Evolutionary conservation across 2,797 vertebrate genomes (phyloP).

Genomic region (Cichlasoma orientale): DNA sequence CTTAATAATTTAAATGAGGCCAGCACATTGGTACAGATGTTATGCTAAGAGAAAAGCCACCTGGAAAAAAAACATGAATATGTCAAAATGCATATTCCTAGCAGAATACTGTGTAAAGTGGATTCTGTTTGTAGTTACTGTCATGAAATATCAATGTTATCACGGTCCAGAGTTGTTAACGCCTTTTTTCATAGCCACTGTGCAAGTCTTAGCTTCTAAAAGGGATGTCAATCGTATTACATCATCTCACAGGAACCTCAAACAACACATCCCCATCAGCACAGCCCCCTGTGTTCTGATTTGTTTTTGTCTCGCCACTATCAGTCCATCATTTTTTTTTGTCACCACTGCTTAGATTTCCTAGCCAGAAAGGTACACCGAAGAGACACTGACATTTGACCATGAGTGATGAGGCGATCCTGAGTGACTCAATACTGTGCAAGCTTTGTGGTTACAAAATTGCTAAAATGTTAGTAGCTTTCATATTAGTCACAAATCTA

Average conservation of each 20-base stretch:
- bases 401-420: not conserved
- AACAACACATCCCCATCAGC: not conserved
- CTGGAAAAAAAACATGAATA: not conserved
- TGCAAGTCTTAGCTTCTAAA: not conserved
- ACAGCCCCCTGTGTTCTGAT: not conserved
- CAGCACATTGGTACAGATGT: not conserved
- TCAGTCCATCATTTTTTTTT: not conserved
- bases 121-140: not conserved
- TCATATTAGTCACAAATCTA: not conserved
- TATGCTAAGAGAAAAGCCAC: not conserved
- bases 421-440: not conserved
- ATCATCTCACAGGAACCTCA: not conserved
- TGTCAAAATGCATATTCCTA: not conserved
- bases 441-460: not conserved
- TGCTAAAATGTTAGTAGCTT: not conserved
- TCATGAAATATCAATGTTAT: not conserved
- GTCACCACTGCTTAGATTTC: not conserved
- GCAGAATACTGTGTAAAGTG: not conserved
- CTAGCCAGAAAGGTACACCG: not conserved
- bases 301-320: not conserved
- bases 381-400: not conserved
- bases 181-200: not conserved
- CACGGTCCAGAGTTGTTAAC: not conserved
- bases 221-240: not conserved
- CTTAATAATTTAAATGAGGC: not conserved